Percentiles rank a stretch among this genome's conserved stretches.
These are phyloP conservation scores for Cliona cf. orientalis DNA, from an alignment of 37 sponge, comb jelly and placozoan genomes.

Conservation along the genomic window DNA sequence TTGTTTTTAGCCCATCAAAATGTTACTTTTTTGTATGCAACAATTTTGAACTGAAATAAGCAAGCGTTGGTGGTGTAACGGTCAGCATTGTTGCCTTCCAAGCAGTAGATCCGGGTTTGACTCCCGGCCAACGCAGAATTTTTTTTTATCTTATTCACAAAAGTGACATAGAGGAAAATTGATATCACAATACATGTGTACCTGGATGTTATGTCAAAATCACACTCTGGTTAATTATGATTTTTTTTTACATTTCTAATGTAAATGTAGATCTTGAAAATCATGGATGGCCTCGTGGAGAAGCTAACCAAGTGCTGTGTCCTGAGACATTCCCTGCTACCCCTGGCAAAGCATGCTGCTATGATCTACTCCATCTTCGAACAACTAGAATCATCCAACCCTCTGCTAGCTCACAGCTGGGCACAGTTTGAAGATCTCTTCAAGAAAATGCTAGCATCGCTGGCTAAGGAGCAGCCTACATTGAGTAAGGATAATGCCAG, in stretches of 20 bases:
- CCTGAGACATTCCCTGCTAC: not conserved
- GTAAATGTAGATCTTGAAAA: not conserved
- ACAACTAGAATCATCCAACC: not conserved
- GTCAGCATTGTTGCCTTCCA: too few relatives aligned
- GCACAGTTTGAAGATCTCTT: not conserved
- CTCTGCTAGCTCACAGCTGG: not conserved
- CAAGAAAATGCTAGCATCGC: not conserved
- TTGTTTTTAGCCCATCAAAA: too few relatives aligned
- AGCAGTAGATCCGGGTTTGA: too few relatives aligned
- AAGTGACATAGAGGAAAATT: too few relatives aligned
- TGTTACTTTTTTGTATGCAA: too few relatives aligned
- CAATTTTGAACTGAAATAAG: too few relatives aligned
- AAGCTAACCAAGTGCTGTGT: not conserved
- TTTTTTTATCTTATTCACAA: too few relatives aligned
- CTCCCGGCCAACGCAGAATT: too few relatives aligned
- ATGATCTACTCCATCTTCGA: not conserved
- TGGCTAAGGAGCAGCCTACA: not conserved
- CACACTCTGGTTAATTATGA: not conserved
- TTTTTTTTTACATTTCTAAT: not conserved
- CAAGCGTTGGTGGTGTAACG: too few relatives aligned
- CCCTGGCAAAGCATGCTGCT: conserved; percentile 32
- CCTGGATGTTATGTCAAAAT: too few relatives aligned
- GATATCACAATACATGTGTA: too few relatives aligned
- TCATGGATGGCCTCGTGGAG: too few relatives aligned
- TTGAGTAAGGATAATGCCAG: not conserved